A percentile compares a stretch with the other conserved stretches of the same genome.
phyloP scores from a whole-genome alignment of 2,113 vertebrate genomes.

The Silurus asotus region DNA sequence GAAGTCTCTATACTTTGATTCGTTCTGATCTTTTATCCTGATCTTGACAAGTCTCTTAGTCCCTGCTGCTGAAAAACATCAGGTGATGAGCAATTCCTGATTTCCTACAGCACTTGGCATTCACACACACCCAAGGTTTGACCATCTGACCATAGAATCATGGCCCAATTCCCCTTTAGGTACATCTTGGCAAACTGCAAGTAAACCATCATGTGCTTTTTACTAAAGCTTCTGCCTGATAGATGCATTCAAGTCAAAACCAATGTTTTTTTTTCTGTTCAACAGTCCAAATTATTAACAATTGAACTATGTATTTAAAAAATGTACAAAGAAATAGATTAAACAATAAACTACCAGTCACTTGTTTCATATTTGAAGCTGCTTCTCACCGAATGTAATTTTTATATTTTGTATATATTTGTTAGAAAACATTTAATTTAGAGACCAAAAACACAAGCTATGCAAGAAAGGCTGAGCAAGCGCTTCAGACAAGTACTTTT shows the following conservation, averaged over 20 bases:
- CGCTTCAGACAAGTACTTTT: background rate
- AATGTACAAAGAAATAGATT: background rate
- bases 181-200: background rate
- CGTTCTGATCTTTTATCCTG: constrained; percentile 4
- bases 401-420: background rate
- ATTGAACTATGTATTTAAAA: background rate
- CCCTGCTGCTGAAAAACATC: constrained; percentile 18
- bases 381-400: background rate
- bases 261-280: background rate
- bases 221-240: background rate
- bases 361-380: background rate
- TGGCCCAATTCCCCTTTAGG: constrained; percentile 16
- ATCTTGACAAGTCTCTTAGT: background rate
- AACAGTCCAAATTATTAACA: background rate
- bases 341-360: background rate
- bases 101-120: constrained; percentile 6
- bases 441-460: background rate
- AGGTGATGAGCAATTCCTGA: background rate
- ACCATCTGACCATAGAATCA: constrained; percentile 12
- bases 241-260: background rate
- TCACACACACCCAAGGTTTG: background rate
- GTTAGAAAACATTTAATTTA: background rate
- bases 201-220: background rate
- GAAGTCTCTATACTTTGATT: background rate
- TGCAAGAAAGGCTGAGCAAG: background rate